Evolutionary conservation across 2,797 vertebrate genomes (phyloP).

Genomic region (Muscicapa striata): DNA sequence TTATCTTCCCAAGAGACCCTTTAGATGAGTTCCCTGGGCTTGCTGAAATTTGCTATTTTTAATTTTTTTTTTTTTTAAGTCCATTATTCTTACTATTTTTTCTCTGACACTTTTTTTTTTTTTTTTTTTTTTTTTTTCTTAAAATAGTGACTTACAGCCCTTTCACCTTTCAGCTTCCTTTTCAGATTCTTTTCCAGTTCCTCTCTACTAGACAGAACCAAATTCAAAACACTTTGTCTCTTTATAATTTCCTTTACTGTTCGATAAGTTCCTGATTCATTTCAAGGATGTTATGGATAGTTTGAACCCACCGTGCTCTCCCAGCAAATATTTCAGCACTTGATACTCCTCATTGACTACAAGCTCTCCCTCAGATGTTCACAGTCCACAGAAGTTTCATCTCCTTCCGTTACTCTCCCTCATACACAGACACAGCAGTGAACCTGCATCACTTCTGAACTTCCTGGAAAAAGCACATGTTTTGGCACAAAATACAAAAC

Average conservation of each 20-base stretch:
- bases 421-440: background rate
- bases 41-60: background rate
- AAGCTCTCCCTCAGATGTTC: background rate
- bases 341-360: background rate
- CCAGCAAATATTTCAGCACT: background rate
- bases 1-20: conserved; percentile 5
- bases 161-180: background rate
- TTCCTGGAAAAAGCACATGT: background rate
- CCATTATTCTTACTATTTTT: background rate
- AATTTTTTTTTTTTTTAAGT: background rate
- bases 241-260: background rate
- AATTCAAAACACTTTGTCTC: background rate
- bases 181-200: background rate
- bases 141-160: background rate
- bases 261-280: accelerated
- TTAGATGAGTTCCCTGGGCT: background rate
- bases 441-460: background rate
- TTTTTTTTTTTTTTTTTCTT: background rate
- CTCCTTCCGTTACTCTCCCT: background rate
- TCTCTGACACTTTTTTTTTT: background rate
- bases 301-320: background rate
- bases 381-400: background rate
- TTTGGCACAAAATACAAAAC: background rate
- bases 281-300: background rate
- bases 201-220: background rate